phyloP scores from a whole-genome alignment of 2,113 vertebrate genomes.

The Bothrops jararaca region DNA sequence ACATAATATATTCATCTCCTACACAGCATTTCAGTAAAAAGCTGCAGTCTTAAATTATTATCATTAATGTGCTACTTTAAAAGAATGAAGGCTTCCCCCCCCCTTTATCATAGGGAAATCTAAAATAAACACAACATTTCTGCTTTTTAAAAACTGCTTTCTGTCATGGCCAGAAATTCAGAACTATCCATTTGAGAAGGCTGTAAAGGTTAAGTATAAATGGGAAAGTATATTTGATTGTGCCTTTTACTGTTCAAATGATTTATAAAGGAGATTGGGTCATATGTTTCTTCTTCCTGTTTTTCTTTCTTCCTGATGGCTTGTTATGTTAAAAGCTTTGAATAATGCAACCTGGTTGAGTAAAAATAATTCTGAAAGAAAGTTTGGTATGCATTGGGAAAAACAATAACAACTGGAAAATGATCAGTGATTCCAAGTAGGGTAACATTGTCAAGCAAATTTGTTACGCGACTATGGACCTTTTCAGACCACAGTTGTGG shows the following conservation, averaged over 20 bases:
- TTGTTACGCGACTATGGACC: background rate
- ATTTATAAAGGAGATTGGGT: background rate
- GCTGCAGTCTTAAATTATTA: background rate
- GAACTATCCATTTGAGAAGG: background rate
- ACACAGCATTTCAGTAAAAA: background rate
- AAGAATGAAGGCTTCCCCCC: background rate
- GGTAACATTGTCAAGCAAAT: background rate
- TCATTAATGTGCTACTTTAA: constrained; percentile 22
- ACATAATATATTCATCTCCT: constrained; percentile 38
- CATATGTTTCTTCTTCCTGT: background rate
- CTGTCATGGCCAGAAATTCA: background rate
- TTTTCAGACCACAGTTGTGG: background rate
- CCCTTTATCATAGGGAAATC: background rate
- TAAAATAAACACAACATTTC: background rate
- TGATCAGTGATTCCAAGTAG: background rate
- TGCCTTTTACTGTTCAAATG: background rate
- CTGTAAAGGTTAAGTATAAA: constrained; percentile 2
- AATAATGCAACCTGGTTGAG: background rate
- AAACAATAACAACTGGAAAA: background rate
- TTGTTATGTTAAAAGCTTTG: background rate
- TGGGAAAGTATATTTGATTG: background rate
- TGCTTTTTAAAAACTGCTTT: background rate
- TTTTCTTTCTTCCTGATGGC: background rate
- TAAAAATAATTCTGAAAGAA: background rate
- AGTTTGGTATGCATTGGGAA: background rate